These are phyloP conservation scores for Ameiurus melas DNA, from an alignment of 2,113 vertebrate genomes.

Conservation along the genomic window DNA sequence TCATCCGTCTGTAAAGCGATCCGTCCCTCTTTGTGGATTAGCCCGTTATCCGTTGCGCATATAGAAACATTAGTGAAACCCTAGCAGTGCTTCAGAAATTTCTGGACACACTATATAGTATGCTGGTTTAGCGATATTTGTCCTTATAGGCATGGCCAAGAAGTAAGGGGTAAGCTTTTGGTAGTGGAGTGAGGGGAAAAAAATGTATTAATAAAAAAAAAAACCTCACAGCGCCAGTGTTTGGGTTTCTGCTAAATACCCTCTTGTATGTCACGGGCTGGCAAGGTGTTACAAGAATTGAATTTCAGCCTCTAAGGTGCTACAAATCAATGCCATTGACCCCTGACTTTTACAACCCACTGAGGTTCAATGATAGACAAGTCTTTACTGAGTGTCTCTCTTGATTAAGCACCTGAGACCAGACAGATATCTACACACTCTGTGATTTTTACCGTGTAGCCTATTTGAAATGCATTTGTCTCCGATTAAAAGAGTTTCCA, in stretches of 20 bases:
- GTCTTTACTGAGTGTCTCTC: slow-evolving; percentile 51
- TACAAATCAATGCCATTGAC: slow-evolving; percentile 57
- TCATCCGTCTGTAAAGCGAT: slow-evolving; percentile 43
- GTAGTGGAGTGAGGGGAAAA: neutral
- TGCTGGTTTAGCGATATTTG: slow-evolving; percentile 15
- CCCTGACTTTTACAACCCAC: slow-evolving; percentile 57
- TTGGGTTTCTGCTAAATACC: slow-evolving; percentile 46
- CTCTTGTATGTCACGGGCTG: slow-evolving; percentile 43
- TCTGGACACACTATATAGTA: neutral
- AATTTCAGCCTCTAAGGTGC: slow-evolving; percentile 49
- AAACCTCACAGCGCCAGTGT: slow-evolving; percentile 11
- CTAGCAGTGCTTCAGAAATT: slow-evolving; percentile 33
- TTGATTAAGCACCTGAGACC: slow-evolving; percentile 48
- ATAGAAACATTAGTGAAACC: slow-evolving; percentile 48
- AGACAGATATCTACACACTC: slow-evolving; percentile 23
- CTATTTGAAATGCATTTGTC: neutral
- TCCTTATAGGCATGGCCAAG: neutral
- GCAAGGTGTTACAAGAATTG: slow-evolving; percentile 52
- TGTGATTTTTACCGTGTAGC: slow-evolving; percentile 8
- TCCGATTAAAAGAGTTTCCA: slow-evolving; percentile 7
- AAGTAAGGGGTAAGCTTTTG: slow-evolving; percentile 28
- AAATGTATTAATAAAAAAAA: slow-evolving; percentile 4
- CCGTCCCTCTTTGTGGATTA: slow-evolving; percentile 45
- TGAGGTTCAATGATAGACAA: slow-evolving; percentile 50
- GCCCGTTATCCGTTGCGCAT: slow-evolving; percentile 27